phyloP scores from a whole-genome alignment of 1,140 invertebrate species.

The Drosophila repleta region DNA sequence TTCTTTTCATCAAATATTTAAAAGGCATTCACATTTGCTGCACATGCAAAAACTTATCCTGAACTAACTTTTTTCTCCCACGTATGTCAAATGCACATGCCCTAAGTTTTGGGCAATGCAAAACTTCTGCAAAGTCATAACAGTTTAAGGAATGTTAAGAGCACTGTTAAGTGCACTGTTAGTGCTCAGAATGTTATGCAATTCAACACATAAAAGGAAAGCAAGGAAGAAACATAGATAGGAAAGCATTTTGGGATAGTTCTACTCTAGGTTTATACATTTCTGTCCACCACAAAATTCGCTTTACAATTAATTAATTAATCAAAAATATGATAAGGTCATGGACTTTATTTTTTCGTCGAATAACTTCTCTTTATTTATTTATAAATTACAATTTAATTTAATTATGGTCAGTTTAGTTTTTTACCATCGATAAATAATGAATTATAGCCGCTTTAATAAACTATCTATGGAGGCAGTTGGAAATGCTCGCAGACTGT shows the following conservation, averaged over 20 bases:
- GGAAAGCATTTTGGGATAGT: too few species aligned
- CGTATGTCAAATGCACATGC: not conserved
- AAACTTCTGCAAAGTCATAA: not conserved
- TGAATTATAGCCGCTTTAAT: conserved; percentile 8
- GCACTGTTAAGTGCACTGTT: not conserved
- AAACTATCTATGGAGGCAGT: conserved; percentile 1
- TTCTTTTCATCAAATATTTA: not conserved
- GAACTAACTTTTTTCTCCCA: conserved; percentile 3
- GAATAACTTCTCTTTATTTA: not conserved
- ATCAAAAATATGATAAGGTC: conserved; percentile 1
- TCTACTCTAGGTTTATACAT: too few species aligned
- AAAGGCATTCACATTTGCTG: conserved; percentile 5
- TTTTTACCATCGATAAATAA: conserved; percentile 2
- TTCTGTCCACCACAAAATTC: too few species aligned
- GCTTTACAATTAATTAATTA: not conserved
- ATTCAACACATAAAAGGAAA: too few species aligned
- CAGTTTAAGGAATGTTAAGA: not conserved
- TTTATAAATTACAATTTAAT: conserved; percentile 27
- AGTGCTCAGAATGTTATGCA: too few species aligned
- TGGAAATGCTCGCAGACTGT: not conserved
- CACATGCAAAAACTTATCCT: conserved; percentile 8
- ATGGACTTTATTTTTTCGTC: not conserved
- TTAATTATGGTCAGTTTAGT: conserved; percentile 10
- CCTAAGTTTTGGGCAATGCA: too few species aligned
- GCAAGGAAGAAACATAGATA: too few species aligned